Evolutionary conservation across 2,888 invertebrate species (phyloP).

Genomic region (Glyphotaelius pellucidus): DNA sequence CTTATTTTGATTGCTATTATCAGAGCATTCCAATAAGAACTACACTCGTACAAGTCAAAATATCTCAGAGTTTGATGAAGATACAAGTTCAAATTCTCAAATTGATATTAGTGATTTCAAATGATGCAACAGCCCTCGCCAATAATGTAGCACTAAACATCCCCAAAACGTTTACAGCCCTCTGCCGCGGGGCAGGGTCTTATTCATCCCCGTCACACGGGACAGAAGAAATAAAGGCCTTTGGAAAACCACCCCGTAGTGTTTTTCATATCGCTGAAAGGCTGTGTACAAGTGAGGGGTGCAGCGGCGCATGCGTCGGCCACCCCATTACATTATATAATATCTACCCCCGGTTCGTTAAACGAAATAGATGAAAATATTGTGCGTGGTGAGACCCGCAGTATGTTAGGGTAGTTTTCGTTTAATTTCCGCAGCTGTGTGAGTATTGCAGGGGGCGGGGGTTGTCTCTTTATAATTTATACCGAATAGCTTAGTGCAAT

Average conservation of each 20-base stretch:
- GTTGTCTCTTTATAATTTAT: constrained; percentile 41
- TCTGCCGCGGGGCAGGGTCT: constrained; percentile 50
- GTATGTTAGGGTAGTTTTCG: constrained; percentile 45
- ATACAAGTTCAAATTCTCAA: background rate
- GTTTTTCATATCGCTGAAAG: constrained; percentile 43
- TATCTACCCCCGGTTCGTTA: constrained; percentile 61
- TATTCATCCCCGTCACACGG: constrained; percentile 46
- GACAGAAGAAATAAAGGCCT: constrained; percentile 50
- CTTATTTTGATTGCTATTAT: background rate
- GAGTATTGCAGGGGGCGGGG: background rate
- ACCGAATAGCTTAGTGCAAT: constrained; percentile 45
- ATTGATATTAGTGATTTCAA: background rate
- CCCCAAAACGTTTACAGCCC: constrained; percentile 52
- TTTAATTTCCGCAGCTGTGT: constrained; percentile 42
- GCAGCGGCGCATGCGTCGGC: constrained; percentile 51
- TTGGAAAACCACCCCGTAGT: constrained; percentile 49
- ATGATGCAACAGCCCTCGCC: constrained; percentile 38
- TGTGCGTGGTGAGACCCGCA: constrained; percentile 44
- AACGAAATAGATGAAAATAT: constrained; percentile 62
- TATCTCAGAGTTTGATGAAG: too few relatives aligned
- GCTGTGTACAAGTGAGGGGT: constrained; percentile 39
- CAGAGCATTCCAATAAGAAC: background rate
- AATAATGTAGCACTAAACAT: constrained; percentile 24
- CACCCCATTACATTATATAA: constrained; percentile 64
- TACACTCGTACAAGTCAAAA: background rate